A percentile compares a stretch with the other conserved stretches of the same genome.
phyloP scores from a whole-genome alignment of 2,113 vertebrate species.

The Petrocephalus microphthalmus region DNA sequence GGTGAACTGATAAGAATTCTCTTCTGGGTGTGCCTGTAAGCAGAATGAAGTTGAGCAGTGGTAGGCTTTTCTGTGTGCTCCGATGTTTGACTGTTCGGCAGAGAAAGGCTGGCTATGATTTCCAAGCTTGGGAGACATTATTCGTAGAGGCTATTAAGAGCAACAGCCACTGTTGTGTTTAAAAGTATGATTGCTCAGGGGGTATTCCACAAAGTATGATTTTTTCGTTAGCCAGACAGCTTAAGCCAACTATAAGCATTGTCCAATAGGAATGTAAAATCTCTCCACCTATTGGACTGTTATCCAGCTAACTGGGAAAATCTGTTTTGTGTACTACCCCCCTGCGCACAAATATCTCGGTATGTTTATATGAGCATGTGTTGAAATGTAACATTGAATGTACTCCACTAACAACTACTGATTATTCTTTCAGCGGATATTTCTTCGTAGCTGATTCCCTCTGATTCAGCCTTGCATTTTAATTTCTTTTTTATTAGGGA shows the following conservation, averaged over 20 bases:
- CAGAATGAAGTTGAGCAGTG: not conserved
- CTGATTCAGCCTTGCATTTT: not conserved
- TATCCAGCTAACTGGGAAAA: too few species aligned
- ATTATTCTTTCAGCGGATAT: not conserved
- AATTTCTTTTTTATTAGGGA: not conserved
- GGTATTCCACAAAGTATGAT: not conserved
- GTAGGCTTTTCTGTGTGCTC: not conserved
- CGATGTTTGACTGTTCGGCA: not conserved
- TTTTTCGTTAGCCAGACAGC: not conserved
- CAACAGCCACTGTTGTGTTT: not conserved
- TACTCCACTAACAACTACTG: not conserved
- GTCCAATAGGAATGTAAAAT: not conserved
- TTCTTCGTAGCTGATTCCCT: not conserved
- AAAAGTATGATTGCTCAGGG: not conserved
- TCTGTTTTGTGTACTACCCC: too few species aligned
- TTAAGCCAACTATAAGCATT: not conserved
- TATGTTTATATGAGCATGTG: not conserved
- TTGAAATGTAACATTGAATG: not conserved
- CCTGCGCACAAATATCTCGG: not conserved
- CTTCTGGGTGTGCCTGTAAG: not conserved
- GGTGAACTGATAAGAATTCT: not conserved
- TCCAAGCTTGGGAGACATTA: not conserved
- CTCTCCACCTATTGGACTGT: too few species aligned
- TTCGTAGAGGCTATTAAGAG: not conserved
- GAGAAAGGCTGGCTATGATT: not conserved